A percentile compares a stretch with the other conserved stretches of the same genome.
These are phyloP conservation scores for Psettodes erumei DNA, from an alignment of 2,113 vertebrate species.

Conservation along the genomic window DNA sequence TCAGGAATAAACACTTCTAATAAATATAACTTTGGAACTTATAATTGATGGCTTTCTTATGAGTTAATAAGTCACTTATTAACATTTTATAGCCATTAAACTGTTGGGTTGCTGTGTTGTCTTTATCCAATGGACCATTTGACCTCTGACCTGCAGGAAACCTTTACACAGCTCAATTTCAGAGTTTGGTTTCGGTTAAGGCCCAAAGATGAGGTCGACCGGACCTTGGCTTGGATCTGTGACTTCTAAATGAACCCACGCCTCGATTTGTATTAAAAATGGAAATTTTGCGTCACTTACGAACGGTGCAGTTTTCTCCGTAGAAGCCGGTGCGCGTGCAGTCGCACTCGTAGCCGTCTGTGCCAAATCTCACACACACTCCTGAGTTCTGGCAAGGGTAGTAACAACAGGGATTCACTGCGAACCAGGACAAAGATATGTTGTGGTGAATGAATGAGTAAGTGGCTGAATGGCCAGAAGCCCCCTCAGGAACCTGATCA, in stretches of 20 bases:
- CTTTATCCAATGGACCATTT: background rate
- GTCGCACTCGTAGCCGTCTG: conserved; percentile 88
- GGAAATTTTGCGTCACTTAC: conserved; percentile 85
- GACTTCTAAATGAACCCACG: background rate
- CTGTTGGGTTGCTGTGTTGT: too few species aligned
- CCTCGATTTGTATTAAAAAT: background rate
- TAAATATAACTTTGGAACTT: background rate
- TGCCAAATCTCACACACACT: conserved; percentile 86
- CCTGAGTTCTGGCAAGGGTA: conserved; percentile 93
- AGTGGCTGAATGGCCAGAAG: background rate
- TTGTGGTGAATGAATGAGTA: background rate
- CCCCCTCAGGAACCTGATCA: background rate
- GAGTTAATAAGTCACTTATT: too few species aligned
- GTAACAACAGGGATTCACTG: conserved; percentile 95
- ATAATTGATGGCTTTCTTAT: too few species aligned
- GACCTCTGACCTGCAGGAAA: background rate
- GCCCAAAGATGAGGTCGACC: too few species aligned
- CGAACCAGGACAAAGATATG: conserved; percentile 4
- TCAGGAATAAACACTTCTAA: background rate
- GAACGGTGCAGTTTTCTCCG: conserved; percentile 89
- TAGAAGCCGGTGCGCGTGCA: conserved; percentile 91
- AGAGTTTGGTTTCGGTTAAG: too few species aligned
- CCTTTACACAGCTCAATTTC: too few species aligned
- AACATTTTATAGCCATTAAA: too few species aligned
- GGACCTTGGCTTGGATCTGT: background rate